phyloP scores from a whole-genome alignment of 2,113 vertebrate genomes.

The Seriola quinqueradiata region DNA sequence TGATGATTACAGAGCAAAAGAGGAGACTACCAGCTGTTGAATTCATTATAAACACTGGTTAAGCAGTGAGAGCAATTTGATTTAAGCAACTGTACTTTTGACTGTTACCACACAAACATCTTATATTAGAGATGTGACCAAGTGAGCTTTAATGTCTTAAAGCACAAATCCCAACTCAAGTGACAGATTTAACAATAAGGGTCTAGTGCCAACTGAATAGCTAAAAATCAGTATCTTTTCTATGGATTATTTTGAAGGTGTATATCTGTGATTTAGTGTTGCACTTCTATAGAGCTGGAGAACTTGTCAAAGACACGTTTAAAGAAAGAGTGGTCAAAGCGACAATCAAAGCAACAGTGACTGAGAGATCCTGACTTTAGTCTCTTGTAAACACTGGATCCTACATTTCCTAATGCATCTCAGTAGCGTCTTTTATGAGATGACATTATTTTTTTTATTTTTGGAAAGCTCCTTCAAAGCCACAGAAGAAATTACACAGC shows the following conservation, averaged over 20 bases:
- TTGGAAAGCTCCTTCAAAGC: background rate
- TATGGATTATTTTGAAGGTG: background rate
- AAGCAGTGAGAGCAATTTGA: background rate
- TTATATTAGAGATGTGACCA: background rate
- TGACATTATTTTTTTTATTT: too few species aligned
- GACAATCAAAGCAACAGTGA: background rate
- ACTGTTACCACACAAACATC: background rate
- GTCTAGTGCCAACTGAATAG: background rate
- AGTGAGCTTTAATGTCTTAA: too few species aligned
- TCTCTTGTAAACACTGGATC: background rate
- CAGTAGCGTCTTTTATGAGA: background rate
- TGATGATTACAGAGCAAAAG: background rate
- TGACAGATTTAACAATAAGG: background rate
- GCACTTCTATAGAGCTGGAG: background rate
- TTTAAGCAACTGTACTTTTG: background rate
- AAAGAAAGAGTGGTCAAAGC: background rate
- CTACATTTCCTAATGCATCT: background rate
- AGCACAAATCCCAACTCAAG: background rate
- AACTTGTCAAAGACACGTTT: background rate
- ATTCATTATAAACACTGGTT: constrained; percentile 5
- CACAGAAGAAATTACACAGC: background rate
- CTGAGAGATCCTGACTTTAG: background rate
- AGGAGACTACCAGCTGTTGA: background rate
- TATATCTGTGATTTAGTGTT: background rate
- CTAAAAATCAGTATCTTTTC: background rate